Evolutionary conservation across 2,888 invertebrate species (phyloP), one percentile per base, ranked within the genome.

Genomic region (Tachina lurida): DNA sequence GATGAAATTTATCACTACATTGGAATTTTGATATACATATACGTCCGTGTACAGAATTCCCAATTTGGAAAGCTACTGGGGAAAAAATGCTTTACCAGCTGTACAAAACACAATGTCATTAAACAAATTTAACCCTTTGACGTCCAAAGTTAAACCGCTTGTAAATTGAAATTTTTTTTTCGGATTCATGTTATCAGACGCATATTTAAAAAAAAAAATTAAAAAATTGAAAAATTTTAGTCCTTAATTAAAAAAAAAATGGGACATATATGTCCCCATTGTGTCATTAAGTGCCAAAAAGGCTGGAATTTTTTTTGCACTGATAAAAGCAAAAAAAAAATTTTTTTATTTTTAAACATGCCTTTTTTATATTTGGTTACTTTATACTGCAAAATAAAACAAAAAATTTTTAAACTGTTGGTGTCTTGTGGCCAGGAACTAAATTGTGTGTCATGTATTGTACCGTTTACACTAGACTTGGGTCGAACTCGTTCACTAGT

Each of bases 41-140:
- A 68, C 41, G 41, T 68, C 68, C 31, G 5, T 68, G 12, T 49
- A 41, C 10, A 39, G 52, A 8, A 56, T 13, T 54, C 54, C 70
- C 1, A 70, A 70, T 70, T 17, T 56, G n/a, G 47, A 65, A 49
- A 49, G 19, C 7, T 49, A 47, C 19, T 65, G 65, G 45, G 8
- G 19, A 0, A 13, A 65, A 10, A 17, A 52, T 17, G 52, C n/a
- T 17, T 17, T 17, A 17, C 52, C n/a, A n/a, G 17, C 17, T 17
- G 22, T 22, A 22, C 52, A 52, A n/a, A 52, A 52, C 4, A n/a
- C n/a, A n/a, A 52, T 52, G 52, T 1, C 52, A 17, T 3, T 22
- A 22, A 22, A 22, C 22, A 22, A 22, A 22, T 22, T 22, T 22
- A 22, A 22, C 31, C 4, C 31, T 31, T 31, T 31, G 31, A 31